Conservation (phyloP, 2,113 vertebrate species). For the Sakesphorus luctuosus region DNA sequence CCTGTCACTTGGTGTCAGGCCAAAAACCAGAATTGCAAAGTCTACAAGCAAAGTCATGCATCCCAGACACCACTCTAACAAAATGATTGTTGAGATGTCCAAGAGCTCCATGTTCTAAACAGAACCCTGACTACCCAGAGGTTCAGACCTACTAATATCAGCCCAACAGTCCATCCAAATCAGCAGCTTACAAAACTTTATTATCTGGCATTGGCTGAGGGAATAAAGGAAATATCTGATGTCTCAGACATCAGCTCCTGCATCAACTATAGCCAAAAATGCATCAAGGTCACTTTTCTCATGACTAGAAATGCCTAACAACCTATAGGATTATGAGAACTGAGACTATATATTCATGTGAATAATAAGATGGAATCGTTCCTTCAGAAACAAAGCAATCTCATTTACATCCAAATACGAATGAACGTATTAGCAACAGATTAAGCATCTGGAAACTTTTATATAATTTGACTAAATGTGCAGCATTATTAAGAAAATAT, state of each 20-base stretch:
- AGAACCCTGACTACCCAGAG: neutral
- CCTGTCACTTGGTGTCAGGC: accelerated
- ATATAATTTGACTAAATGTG: constrained; percentile 34
- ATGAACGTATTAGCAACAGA: constrained; percentile 49
- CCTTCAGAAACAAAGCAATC: constrained; percentile 22
- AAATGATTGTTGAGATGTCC: neutral
- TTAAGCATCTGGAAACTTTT: constrained; percentile 58
- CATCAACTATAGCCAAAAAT: neutral
- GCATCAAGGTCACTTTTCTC: neutral
- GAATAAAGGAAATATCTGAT: neutral
- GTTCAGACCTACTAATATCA: neutral
- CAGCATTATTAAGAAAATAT: constrained; percentile 52
- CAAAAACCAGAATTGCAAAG: neutral
- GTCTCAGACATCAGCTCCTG: neutral
- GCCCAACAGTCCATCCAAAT: neutral
- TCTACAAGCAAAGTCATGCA: neutral
- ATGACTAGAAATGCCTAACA: neutral
- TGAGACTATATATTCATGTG: neutral
- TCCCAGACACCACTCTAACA: neutral
- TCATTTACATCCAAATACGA: constrained; percentile 9
- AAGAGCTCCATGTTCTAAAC: neutral
- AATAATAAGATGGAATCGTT: neutral
- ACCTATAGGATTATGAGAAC: neutral
- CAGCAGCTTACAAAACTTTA: neutral
- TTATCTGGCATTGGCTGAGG: neutral